phyloP scores from a whole-genome alignment of 2,797 vertebrate species.

The Micrastur ruficollis region DNA sequence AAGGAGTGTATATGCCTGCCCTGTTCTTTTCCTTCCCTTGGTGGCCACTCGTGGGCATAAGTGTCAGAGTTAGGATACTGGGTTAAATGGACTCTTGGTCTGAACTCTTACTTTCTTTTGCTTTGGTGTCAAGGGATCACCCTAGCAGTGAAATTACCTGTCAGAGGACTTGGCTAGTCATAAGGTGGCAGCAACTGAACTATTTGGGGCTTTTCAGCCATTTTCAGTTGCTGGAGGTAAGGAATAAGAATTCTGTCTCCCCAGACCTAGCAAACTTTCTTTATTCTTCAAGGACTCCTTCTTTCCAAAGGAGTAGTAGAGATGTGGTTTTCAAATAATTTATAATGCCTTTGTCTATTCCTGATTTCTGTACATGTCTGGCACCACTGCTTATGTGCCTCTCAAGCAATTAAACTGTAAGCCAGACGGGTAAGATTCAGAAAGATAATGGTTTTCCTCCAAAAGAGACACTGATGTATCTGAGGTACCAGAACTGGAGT shows the following conservation, averaged over 20 bases:
- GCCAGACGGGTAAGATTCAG: background rate
- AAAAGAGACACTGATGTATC: background rate
- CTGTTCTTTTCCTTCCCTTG: background rate
- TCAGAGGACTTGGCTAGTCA: background rate
- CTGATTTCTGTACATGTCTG: background rate
- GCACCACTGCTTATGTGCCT: background rate
- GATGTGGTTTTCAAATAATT: background rate
- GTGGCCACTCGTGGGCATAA: fast-evolving
- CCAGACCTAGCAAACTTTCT: background rate
- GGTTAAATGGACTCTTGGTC: background rate
- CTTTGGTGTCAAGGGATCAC: background rate
- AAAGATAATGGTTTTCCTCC: background rate
- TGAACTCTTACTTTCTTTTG: background rate
- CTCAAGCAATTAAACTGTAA: background rate
- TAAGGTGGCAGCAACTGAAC: background rate
- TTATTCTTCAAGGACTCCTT: background rate
- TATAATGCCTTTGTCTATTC: background rate
- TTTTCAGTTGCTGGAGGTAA: background rate
- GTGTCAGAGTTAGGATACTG: background rate
- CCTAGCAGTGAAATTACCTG: background rate
- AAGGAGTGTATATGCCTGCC: background rate
- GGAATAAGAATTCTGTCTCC: background rate
- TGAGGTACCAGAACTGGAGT: background rate
- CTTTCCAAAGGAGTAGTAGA: background rate
- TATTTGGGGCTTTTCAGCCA: background rate